Base-by-base conservation (phyloP, 2,888 invertebrate species). In the Chrysomela aeneicollis region DNA sequence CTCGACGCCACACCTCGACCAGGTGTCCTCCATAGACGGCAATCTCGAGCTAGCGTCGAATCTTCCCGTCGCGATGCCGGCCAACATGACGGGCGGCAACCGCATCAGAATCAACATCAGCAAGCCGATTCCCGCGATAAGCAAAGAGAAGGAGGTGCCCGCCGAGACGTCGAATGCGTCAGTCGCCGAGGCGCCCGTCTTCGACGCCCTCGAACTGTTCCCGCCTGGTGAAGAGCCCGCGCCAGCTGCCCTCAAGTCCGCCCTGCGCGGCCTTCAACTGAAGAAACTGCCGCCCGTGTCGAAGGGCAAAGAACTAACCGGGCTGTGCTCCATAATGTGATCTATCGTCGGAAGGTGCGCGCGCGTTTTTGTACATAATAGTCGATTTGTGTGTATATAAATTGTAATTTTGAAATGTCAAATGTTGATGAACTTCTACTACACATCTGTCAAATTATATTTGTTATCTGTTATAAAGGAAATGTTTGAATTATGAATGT, bases 301-400 rank as follows among this genome's bases (percentile, higher is more conserved):
- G 63, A 90, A 88, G 79, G 95, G 94, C 30, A 87, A 86, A 67
- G 95, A 95, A 79, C 85, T 93, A 18, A 94, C 95, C 0, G 95
- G 93, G 30, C 85, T 95, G 73, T 95, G 95, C 84, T 90, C 92
- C 57, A 92, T 95, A 74, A 93, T 93, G 93, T 93, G 86, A 87
- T 81, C 65, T 46, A 37, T 55, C 58, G 54, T 60, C n/a, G n/a
- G 35, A 47, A 58, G 52, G 32, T 35, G 32, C 10, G 42, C n/a
- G 42, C 12, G 30, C 12, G 32, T 52, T 50, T 55, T 59, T 68
- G 69, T 69, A 69, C 37, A 71, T 68, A 54, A 12, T 54, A 12
- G 17, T 3, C 18, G 18, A 9, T 10, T 32, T 46, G 42, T 55
- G 10, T 15, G 19, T 21, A 42, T n/a, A 2, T 55, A 42, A 26